phyloP scores from a whole-genome alignment of 2,797 vertebrate species.

The Danio aesculapii region DNA sequence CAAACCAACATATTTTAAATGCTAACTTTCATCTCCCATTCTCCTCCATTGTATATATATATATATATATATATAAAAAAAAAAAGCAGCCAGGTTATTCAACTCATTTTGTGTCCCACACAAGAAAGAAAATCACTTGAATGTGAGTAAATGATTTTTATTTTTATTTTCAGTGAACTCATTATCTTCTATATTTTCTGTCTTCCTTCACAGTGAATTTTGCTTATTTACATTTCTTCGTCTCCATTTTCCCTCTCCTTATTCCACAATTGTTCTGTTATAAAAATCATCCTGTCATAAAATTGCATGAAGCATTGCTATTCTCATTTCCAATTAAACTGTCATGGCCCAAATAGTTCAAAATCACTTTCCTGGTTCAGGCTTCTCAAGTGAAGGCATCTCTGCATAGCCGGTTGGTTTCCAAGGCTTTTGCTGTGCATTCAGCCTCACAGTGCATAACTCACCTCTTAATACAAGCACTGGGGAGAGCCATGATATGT shows the following conservation, averaged over 20 bases:
- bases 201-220: neutral
- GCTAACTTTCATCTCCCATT: no score
- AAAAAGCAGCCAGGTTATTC: neutral
- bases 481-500: slow-evolving; percentile 11
- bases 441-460: slow-evolving; percentile 3
- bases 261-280: neutral
- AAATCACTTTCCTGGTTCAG: slow-evolving; percentile 48
- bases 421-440: slow-evolving; percentile 22
- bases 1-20: no score
- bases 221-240: neutral
- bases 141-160: no score
- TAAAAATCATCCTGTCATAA: slow-evolving; percentile 2
- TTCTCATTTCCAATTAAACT: slow-evolving; percentile 76
- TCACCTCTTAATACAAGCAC: neutral
- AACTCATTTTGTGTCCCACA: neutral
- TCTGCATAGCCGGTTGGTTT: slow-evolving; percentile 39
- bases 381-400: slow-evolving; percentile 58
- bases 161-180: neutral
- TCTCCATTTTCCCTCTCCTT: neutral
- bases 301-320: neutral
- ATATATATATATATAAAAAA: neutral
- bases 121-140: neutral
- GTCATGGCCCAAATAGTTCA: slow-evolving; percentile 72
- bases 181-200: slow-evolving; percentile 55
- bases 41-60: neutral